A percentile compares a stretch with the other conserved stretches of the same genome.
phyloP scores from a whole-genome alignment of 1,140 invertebrate species.

The Coptotermes formosanus region DNA sequence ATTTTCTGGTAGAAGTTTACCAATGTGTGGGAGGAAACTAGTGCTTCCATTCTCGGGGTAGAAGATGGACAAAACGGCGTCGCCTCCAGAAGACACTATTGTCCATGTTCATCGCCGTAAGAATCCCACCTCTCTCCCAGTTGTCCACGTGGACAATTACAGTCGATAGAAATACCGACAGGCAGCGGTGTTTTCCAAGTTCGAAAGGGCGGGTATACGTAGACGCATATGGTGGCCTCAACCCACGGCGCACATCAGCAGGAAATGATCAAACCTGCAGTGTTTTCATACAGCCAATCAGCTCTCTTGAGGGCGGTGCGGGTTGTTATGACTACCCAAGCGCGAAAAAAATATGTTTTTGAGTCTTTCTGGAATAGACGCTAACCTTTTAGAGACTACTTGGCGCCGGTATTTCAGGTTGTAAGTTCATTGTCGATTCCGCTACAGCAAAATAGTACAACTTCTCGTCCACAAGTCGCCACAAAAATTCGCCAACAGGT shows the following conservation, averaged over 20 bases:
- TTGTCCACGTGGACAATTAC: too few species aligned
- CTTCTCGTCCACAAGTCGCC: background rate
- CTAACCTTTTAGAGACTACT: background rate
- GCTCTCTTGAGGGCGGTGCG: background rate
- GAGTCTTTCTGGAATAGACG: background rate
- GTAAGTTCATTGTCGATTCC: background rate
- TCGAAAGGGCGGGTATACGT: background rate
- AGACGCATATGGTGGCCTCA: background rate
- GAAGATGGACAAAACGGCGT: too few species aligned
- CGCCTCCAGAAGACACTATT: too few species aligned
- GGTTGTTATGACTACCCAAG: conserved; percentile 9
- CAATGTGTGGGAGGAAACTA: too few species aligned
- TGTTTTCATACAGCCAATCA: conserved; percentile 18
- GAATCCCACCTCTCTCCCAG: too few species aligned
- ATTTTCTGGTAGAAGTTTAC: too few species aligned
- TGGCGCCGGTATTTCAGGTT: background rate
- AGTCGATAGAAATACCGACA: too few species aligned
- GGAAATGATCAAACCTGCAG: background rate
- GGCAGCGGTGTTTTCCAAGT: too few species aligned
- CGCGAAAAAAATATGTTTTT: background rate
- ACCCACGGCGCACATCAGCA: background rate
- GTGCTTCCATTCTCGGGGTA: too few species aligned
- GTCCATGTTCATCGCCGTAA: too few species aligned
- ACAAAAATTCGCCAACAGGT: background rate
- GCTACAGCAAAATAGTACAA: background rate